phyloP scores from a whole-genome alignment of 2,888 invertebrate species.

The Lasioglossum figueresi region DNA sequence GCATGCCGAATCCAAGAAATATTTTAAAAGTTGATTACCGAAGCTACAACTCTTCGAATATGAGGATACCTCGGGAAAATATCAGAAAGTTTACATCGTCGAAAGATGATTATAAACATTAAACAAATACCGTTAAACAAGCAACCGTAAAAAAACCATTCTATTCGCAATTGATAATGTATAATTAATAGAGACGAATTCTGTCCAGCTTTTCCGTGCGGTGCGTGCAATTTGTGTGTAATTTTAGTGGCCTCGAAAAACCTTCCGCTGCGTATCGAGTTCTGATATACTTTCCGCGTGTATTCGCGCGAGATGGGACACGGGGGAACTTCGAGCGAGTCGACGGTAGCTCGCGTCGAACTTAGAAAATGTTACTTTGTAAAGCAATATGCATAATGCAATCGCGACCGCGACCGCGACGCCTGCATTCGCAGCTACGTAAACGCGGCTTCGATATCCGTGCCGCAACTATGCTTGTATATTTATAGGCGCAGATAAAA shows the following conservation, averaged over 20 bases:
- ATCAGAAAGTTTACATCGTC: too few species aligned
- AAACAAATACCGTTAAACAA: too few species aligned
- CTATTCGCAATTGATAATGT: too few species aligned
- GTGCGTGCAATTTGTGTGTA: neutral
- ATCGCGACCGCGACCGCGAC: neutral
- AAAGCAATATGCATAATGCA: neutral
- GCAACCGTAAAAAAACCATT: too few species aligned
- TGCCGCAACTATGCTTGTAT: constrained; percentile 33
- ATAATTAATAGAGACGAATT: too few species aligned
- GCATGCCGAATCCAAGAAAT: too few species aligned
- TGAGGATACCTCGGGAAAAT: too few species aligned
- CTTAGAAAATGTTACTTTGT: neutral
- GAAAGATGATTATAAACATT: too few species aligned
- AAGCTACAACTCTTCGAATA: too few species aligned
- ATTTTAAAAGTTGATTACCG: too few species aligned
- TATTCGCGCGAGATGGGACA: neutral
- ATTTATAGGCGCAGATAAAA: constrained; percentile 63
- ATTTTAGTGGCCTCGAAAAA: constrained; percentile 11
- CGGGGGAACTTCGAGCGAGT: neutral
- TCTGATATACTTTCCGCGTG: neutral
- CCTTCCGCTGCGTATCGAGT: neutral
- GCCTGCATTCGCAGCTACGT: neutral
- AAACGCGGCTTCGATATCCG: constrained; percentile 23
- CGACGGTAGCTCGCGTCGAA: neutral
- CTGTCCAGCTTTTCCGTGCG: neutral